Evolutionary conservation across 2,888 invertebrate genomes (phyloP), one percentile per base, ranked within the genome.

Genomic region (Mesorhabditis sp.): DNA sequence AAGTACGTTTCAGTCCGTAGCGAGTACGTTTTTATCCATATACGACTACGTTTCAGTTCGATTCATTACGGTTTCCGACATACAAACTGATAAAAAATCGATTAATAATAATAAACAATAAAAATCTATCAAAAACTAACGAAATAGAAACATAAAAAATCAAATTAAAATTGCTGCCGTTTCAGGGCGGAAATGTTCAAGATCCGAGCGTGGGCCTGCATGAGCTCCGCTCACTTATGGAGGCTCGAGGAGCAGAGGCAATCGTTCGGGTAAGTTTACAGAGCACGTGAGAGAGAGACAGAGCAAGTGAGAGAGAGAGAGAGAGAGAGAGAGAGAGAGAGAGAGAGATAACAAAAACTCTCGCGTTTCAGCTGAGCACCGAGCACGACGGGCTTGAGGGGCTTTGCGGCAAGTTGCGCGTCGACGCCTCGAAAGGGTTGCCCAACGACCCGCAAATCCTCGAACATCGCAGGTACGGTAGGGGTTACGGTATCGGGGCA

Each of bases 141-240:
- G 28, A 28, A 28, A 28, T 28, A 28, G 1, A 28, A 28, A 28
- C 28, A 28, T 2, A 28, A 28, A 28, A 28, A 28, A 1, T 28
- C 28, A 1, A 28, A 28, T 28, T 43, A 58, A 45, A 43, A 43
- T 15, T 43, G 5, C 43, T 43, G 13, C 7, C 3, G 10, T 71
- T 71, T 67, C 74, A 77, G 77, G 74, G 73, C 74, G 74, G 72
- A 61, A 10, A 50, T 50, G 71, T 50, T 1, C 28, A 70, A 69
- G 76, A 76, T 45, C 75, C 72, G 63, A 75, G 72, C 45, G 74
- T 74, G 68, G 91, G 92, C 88, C 91, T 97, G 87, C 92, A 92
- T 89, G 94, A 97, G 89, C 91, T 98, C 88, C 93, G 95, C 87
- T 94, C 95, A 90, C 91, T 98, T 89, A 98, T 98, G 97, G 96